Evolutionary conservation across 2,888 invertebrate genomes (phyloP).

Genomic region (Mythimna impura): DNA sequence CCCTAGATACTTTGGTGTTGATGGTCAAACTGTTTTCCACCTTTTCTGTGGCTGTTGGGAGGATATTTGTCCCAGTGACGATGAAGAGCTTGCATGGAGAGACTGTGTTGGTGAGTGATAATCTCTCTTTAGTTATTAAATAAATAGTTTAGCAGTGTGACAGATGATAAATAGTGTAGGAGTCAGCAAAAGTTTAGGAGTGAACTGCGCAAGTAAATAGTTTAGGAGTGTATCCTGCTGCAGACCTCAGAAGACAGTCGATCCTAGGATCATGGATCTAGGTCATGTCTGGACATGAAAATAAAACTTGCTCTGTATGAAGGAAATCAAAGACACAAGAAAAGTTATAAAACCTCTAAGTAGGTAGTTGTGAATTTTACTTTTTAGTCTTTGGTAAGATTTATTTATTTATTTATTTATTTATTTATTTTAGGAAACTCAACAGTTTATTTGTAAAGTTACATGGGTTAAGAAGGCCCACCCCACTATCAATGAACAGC

Average conservation of each 20-base stretch:
- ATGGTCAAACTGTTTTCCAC: conserved; percentile 82
- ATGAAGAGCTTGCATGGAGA: conserved; percentile 86
- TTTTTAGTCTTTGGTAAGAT: no score
- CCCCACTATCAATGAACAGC: no score
- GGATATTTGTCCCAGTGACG: conserved; percentile 79
- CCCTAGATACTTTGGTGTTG: conserved; percentile 81
- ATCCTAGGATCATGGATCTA: no score
- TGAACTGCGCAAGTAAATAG: background rate
- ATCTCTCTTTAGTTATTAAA: background rate
- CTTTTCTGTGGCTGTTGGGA: conserved; percentile 76
- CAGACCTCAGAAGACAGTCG: background rate
- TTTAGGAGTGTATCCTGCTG: background rate
- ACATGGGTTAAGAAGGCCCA: no score
- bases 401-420: no score
- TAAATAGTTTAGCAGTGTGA: background rate
- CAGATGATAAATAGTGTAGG: background rate
- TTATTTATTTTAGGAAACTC: no score
- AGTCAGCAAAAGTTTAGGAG: no score
- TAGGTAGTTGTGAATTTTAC: no score
- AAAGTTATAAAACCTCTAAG: background rate
- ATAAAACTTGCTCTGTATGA: background rate
- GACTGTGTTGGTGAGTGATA: conserved; percentile 80
- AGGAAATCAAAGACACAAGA: background rate
- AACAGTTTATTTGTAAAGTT: no score
- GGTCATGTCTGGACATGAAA: background rate